These are phyloP conservation scores for Lacanobia wlatinum DNA, from an alignment of 2,888 invertebrate genomes.

Conservation along the genomic window DNA sequence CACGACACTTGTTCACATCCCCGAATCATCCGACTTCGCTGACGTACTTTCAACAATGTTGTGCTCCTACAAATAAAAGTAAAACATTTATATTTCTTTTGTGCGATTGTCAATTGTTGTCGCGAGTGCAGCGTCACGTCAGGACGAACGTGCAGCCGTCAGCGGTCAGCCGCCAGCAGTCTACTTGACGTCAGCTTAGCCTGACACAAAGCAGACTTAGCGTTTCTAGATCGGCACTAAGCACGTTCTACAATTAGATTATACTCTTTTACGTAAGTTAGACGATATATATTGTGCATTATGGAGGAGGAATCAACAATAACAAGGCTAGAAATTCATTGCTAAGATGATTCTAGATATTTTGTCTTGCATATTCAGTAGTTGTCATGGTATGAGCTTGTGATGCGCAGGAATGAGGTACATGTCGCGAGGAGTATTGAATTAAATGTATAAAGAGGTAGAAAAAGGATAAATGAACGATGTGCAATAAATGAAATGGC, in stretches of 20 bases:
- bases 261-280: conserved; percentile 21
- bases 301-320: conserved; percentile 1
- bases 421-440: too few species aligned
- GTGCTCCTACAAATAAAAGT: conserved; percentile 1
- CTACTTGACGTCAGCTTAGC: conserved; percentile 42
- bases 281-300: conserved; percentile 10
- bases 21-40: not conserved
- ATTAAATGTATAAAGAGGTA: too few species aligned
- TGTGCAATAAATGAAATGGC: too few species aligned
- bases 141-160: conserved; percentile 20
- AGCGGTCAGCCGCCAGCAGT: not conserved
- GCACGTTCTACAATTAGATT: conserved; percentile 40
- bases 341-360: too few species aligned
- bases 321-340: not conserved
- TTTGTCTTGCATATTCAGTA: too few species aligned
- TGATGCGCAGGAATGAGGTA: too few species aligned
- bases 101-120: conserved; percentile 44
- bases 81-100: conserved; percentile 32
- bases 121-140: conserved; percentile 26
- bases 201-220: conserved; percentile 17
- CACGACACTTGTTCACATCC: not conserved
- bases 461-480: too few species aligned
- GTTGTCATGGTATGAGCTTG: too few species aligned
- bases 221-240: conserved; percentile 33
- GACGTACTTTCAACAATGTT: not conserved